Percentiles rank a stretch among this genome's conserved stretches.
Conservation (phyloP, 2,888 invertebrate genomes). For the Euzetes globulus region DNA sequence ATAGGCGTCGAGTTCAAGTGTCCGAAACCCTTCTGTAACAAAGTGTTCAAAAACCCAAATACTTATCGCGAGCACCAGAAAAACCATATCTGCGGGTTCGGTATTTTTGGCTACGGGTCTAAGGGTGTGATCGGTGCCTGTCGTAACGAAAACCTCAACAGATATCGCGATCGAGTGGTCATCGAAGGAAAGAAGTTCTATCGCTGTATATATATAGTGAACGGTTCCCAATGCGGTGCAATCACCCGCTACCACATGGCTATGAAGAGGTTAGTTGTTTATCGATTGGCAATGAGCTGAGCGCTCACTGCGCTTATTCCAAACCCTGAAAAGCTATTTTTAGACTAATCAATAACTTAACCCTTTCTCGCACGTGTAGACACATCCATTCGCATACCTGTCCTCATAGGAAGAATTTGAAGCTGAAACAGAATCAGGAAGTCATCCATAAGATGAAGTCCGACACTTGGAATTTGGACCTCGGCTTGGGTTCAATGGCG, state of each 20-base stretch:
- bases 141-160: conserved; percentile 23
- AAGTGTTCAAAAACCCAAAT: conserved; percentile 20
- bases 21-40: conserved; percentile 14
- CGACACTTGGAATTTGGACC: background rate
- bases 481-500: conserved; percentile 7
- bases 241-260: conserved; percentile 19
- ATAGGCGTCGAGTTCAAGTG: conserved; percentile 13
- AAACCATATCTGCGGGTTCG: conserved; percentile 24
- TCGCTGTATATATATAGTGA: background rate
- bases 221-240: background rate
- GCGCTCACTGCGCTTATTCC: too few species aligned
- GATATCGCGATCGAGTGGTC: conserved; percentile 13
- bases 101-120: conserved; percentile 20
- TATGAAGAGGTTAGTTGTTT: background rate
- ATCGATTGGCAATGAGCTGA: background rate
- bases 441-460: conserved; percentile 1
- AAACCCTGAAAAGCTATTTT: background rate
- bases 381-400: background rate
- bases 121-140: conserved; percentile 24
- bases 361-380: background rate
- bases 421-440: conserved; percentile 6
- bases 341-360: background rate
- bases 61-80: conserved; percentile 22
- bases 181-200: conserved; percentile 15
- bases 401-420: conserved; percentile 7